Percentiles rank a stretch among this genome's conserved stretches.
Conservation (phyloP, 2,113 vertebrate species). For the Aegotheles bennettii region DNA sequence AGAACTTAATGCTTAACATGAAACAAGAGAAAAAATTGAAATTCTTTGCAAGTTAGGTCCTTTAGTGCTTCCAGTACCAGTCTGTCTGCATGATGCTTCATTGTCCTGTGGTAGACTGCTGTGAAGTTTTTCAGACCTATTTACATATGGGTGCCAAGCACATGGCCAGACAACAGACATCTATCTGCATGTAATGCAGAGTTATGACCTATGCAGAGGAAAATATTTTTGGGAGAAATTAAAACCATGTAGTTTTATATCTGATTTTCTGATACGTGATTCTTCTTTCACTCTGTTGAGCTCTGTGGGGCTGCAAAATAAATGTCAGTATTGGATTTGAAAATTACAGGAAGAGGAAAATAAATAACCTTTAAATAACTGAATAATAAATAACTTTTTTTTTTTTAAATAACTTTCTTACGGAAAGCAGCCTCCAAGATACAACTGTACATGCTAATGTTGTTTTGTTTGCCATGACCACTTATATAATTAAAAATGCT, state of each 20-base stretch:
- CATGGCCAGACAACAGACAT: neutral
- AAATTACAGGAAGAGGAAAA: neutral
- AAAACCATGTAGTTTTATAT: neutral
- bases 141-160: neutral
- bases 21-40: neutral
- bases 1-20: rapidly evolving
- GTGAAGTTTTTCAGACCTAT: neutral
- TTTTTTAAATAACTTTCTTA: neutral
- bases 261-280: neutral
- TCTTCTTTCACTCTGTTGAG: neutral
- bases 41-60: neutral
- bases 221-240: neutral
- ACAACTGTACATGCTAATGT: neutral
- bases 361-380: no score
- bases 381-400: no score
- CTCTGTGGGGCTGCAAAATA: neutral
- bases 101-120: neutral
- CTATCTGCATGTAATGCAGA: neutral
- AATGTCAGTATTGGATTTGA: neutral
- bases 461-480: neutral
- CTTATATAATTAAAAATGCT: neutral
- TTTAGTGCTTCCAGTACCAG: neutral
- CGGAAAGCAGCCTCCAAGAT: neutral
- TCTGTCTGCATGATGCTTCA: rapidly evolving
- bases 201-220: neutral